These are phyloP conservation scores for Drosophila subsilvestris DNA, from an alignment of 2,888 invertebrate species.

Conservation along the genomic window DNA sequence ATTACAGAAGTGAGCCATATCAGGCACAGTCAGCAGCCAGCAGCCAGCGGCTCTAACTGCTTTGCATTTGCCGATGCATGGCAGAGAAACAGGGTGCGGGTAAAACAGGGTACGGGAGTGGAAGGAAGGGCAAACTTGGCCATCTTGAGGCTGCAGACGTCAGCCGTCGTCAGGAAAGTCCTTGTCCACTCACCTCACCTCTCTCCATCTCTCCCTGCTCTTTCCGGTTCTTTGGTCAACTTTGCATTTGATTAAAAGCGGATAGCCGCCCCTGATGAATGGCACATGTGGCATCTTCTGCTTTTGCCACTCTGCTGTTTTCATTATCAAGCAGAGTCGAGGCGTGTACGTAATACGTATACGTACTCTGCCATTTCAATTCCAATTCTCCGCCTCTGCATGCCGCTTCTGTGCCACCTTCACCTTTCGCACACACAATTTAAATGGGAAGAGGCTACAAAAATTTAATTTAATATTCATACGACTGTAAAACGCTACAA, in stretches of 20 bases:
- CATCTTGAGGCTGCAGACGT: constrained; percentile 72
- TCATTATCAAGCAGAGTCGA: constrained; percentile 25
- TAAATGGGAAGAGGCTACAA: constrained; percentile 15
- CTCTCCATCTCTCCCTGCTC: neutral
- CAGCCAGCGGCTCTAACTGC: constrained; percentile 29
- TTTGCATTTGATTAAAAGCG: constrained; percentile 75
- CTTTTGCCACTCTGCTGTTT: constrained; percentile 7
- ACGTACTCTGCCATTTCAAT: constrained; percentile 8
- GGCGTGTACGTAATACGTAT: constrained; percentile 31
- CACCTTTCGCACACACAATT: constrained; percentile 24
- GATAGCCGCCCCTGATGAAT: constrained; percentile 52
- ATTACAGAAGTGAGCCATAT: constrained; percentile 79
- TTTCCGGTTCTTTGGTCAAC: constrained; percentile 37
- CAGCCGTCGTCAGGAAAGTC: constrained; percentile 41
- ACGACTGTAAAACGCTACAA: constrained; percentile 45
- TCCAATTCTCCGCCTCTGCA: constrained; percentile 12
- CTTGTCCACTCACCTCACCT: constrained; percentile 1
- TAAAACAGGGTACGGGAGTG: neutral
- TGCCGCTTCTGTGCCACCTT: constrained; percentile 26
- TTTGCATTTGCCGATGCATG: constrained; percentile 40
- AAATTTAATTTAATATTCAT: constrained; percentile 61
- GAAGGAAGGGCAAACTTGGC: constrained; percentile 40
- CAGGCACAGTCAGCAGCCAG: constrained; percentile 63
- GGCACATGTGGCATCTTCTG: constrained; percentile 41
- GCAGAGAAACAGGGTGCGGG: constrained; percentile 1